Conservation (phyloP, 2,797 vertebrate genomes). For the Dromococcyx pavoninus region DNA sequence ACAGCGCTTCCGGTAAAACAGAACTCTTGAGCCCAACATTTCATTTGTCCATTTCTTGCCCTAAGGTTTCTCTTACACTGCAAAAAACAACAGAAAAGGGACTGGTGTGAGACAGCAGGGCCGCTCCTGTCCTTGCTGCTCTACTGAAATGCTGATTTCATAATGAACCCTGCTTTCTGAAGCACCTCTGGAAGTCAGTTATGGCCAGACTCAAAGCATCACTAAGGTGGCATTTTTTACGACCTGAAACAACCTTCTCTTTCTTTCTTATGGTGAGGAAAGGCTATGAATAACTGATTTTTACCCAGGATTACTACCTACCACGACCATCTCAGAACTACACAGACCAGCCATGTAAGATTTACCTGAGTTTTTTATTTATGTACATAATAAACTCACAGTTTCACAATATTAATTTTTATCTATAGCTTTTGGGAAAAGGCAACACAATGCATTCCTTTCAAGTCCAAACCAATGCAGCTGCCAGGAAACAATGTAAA, state of each 20-base stretch:
- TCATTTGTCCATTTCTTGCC: neutral
- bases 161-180: neutral
- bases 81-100: neutral
- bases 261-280: neutral
- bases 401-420: neutral
- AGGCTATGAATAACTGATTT: neutral
- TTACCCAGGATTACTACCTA: neutral
- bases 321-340: neutral
- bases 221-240: no score
- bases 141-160: neutral
- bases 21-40: neutral
- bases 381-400: neutral
- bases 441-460: constrained; percentile 32
- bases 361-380: neutral
- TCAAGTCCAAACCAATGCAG: neutral
- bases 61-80: neutral
- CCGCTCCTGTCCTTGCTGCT: neutral
- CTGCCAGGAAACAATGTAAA: constrained; percentile 49
- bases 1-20: neutral
- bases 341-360: neutral
- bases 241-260: neutral
- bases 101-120: neutral
- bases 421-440: neutral
- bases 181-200: neutral
- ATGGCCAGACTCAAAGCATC: neutral